phyloP scores from a whole-genome alignment of 37 sponge, comb jelly and placozoan genomes.

The Agelas oroides region DNA sequence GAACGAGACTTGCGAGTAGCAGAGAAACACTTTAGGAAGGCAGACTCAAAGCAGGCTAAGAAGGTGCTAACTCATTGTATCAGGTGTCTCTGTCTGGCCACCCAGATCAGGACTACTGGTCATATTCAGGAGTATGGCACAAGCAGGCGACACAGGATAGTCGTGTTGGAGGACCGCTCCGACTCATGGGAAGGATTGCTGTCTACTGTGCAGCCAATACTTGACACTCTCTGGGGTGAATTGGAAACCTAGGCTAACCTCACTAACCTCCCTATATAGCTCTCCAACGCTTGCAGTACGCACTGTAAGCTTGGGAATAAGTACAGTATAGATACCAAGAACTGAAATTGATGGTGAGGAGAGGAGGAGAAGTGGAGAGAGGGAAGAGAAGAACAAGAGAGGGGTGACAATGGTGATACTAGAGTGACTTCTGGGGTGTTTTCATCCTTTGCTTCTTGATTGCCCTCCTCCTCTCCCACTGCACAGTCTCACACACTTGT shows the following conservation, averaged over 20 bases:
- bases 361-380: too few relatives aligned
- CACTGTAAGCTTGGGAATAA: too few relatives aligned
- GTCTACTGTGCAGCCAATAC: slow-evolving; percentile 5
- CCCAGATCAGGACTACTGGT: slow-evolving; percentile 34
- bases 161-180: neutral
- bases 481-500: slow-evolving; percentile 32
- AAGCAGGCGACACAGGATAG: slow-evolving; percentile 14
- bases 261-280: too few relatives aligned
- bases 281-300: too few relatives aligned
- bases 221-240: slow-evolving; percentile 4
- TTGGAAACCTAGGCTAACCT: neutral
- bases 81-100: slow-evolving; percentile 31
- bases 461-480: slow-evolving; percentile 10
- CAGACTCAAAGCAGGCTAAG: slow-evolving; percentile 33
- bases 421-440: too few relatives aligned
- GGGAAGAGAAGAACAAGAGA: too few relatives aligned
- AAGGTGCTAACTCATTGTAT: slow-evolving; percentile 66
- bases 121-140: slow-evolving; percentile 41
- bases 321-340: too few relatives aligned
- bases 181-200: slow-evolving; percentile 7
- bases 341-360: too few relatives aligned
- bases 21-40: slow-evolving; percentile 73
- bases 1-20: slow-evolving; percentile 72
- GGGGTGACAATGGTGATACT: too few relatives aligned
- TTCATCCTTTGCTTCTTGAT: neutral